These are phyloP conservation scores for rabbit (Oryctolagus cuniculus) DNA, from an alignment of 2,113 vertebrate species.

Conservation along the genomic window DNA sequence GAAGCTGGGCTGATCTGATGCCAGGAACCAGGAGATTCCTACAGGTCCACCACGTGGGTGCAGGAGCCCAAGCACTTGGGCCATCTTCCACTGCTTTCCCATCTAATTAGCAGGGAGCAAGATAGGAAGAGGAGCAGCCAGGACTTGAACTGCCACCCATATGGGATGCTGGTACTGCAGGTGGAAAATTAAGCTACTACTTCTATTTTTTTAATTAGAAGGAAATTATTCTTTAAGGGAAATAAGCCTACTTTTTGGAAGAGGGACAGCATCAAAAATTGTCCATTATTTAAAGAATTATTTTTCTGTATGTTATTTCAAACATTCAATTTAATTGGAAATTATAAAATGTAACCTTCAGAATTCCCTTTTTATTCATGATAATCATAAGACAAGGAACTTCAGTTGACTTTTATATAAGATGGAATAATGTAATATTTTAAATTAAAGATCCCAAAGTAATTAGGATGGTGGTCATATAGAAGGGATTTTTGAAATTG, in stretches of 20 bases:
- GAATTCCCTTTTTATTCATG: background rate
- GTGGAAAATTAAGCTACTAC: too few relatives aligned
- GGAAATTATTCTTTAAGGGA: background rate
- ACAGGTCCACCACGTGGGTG: too few relatives aligned
- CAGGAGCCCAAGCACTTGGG: too few relatives aligned
- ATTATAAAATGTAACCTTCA: background rate
- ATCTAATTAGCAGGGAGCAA: too few relatives aligned
- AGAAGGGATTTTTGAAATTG: too few relatives aligned
- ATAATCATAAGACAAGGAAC: background rate
- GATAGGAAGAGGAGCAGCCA: too few relatives aligned
- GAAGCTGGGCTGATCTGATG: too few relatives aligned
- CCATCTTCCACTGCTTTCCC: too few relatives aligned
- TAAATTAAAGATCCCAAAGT: background rate
- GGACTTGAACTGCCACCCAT: too few relatives aligned
- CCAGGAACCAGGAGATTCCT: too few relatives aligned
- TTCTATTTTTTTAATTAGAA: background rate
- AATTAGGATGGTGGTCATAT: background rate
- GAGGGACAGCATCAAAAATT: background rate
- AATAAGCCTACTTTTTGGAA: background rate
- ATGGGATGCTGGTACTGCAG: too few relatives aligned
- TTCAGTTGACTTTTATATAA: background rate
- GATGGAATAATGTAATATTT: background rate
- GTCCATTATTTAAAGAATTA: background rate
- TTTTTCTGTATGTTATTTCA: background rate
- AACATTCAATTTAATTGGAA: background rate